Percentiles rank a stretch among this genome's conserved stretches.
Evolutionary conservation across 1,140 invertebrate genomes (phyloP).

Genomic region (Notospermus geniculatus): DNA sequence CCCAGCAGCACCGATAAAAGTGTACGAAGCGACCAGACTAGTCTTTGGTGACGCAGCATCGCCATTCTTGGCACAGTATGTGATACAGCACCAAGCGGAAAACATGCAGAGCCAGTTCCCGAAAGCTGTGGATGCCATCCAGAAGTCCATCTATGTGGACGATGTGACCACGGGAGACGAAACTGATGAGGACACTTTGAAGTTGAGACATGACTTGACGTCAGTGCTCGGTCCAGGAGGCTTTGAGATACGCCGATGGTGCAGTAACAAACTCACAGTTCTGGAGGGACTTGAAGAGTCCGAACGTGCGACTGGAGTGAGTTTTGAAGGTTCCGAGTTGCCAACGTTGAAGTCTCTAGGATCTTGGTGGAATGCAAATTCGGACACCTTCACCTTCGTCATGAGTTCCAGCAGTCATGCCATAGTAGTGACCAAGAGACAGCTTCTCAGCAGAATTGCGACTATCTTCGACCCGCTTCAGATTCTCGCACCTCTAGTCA

Average conservation of each 20-base stretch:
- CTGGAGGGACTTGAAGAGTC: background rate
- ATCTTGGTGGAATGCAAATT: conserved; percentile 18
- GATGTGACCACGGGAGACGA: background rate
- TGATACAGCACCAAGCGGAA: conserved; percentile 5
- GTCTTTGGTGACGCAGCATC: conserved; percentile 21
- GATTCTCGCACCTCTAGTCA: background rate
- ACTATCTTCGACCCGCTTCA: conserved; percentile 5
- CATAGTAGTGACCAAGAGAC: background rate
- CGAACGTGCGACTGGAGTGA: background rate
- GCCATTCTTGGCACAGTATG: conserved; percentile 18
- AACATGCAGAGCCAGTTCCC: background rate
- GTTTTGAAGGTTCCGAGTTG: background rate
- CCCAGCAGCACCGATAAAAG: background rate
- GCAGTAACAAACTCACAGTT: background rate
- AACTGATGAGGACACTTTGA: background rate
- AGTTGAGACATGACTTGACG: background rate
- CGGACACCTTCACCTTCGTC: conserved; percentile 13
- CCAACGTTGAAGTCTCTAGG: background rate
- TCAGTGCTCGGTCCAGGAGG: background rate
- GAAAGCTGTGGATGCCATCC: background rate
- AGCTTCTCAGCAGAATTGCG: conserved; percentile 3
- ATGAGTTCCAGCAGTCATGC: background rate
- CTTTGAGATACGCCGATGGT: conserved; percentile 1
- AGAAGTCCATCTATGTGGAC: conserved; percentile 2
- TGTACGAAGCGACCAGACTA: conserved; percentile 18